Conservation (phyloP, 2,113 vertebrate species). For the Acrocephalus kingi region DNA sequence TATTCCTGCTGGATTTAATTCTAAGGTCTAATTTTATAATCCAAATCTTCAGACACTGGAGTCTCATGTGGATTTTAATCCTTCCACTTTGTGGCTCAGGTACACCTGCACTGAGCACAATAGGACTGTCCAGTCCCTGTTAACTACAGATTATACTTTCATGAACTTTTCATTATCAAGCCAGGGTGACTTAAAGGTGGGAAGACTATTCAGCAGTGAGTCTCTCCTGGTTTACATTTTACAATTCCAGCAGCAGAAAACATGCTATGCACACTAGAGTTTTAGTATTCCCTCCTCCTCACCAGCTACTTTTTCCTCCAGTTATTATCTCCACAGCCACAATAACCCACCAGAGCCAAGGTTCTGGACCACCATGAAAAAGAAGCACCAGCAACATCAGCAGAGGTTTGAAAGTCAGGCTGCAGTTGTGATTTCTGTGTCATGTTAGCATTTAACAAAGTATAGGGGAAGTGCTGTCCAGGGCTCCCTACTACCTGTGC, state of each 20-base stretch:
- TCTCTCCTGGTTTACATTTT: not conserved
- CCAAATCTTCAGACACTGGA: not conserved
- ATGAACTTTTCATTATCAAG: not conserved
- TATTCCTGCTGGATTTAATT: not conserved
- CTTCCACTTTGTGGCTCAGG: not conserved
- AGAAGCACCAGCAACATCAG: not conserved
- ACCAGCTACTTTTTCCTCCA: not conserved
- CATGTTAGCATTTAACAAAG: fast-evolving
- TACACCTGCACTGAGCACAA: not conserved
- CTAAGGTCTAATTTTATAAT: not conserved
- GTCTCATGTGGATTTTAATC: not conserved
- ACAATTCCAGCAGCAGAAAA: not conserved
- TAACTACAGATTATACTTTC: not conserved
- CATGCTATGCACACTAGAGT: not conserved
- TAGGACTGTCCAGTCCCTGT: not conserved
- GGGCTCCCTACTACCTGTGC: not conserved
- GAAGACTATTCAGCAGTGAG: not conserved
- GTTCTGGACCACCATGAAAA: not conserved
- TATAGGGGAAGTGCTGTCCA: not conserved
- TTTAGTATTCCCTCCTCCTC: not conserved
- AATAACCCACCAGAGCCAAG: not conserved
- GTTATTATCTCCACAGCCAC: not conserved
- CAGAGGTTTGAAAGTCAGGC: not conserved
- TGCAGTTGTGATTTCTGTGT: not conserved
- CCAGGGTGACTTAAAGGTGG: not conserved